Percentiles rank a stretch among this genome's conserved stretches.
Evolutionary conservation across 2,113 vertebrate genomes (phyloP).

Genomic region (Clupea harengus): DNA sequence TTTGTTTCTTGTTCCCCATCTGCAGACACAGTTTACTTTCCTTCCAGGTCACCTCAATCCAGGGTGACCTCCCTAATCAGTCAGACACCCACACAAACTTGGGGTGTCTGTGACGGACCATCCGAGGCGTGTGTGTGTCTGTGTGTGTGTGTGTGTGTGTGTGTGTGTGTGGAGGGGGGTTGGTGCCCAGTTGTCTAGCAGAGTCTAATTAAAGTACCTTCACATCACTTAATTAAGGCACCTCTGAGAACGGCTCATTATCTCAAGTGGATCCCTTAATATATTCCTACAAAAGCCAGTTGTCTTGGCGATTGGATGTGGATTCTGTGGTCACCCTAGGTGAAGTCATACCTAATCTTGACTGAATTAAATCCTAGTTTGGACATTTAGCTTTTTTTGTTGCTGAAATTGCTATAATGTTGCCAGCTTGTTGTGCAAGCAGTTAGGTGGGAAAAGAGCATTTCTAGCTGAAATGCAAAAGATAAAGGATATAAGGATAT

Average conservation of each 20-base stretch:
- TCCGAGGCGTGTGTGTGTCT: constrained; percentile 13
- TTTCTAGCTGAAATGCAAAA: no score
- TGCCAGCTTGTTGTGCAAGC: no score
- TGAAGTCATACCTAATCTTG: background rate
- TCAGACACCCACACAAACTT: background rate
- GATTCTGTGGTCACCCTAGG: background rate
- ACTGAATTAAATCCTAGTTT: background rate
- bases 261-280: background rate
- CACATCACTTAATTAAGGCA: background rate
- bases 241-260: background rate
- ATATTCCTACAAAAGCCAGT: no score
- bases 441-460: no score
- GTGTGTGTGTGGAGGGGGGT: background rate
- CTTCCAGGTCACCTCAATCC: background rate
- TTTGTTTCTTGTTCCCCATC: background rate
- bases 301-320: background rate
- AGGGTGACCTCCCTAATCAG: background rate
- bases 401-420: no score
- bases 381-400: no score
- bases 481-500: no score
- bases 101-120: constrained; percentile 30
- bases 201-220: background rate
- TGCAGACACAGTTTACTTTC: background rate
- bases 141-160: constrained; percentile 28
- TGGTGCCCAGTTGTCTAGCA: background rate